Conservation (phyloP, 2,797 vertebrate species). For the Cossypha caffra region DNA sequence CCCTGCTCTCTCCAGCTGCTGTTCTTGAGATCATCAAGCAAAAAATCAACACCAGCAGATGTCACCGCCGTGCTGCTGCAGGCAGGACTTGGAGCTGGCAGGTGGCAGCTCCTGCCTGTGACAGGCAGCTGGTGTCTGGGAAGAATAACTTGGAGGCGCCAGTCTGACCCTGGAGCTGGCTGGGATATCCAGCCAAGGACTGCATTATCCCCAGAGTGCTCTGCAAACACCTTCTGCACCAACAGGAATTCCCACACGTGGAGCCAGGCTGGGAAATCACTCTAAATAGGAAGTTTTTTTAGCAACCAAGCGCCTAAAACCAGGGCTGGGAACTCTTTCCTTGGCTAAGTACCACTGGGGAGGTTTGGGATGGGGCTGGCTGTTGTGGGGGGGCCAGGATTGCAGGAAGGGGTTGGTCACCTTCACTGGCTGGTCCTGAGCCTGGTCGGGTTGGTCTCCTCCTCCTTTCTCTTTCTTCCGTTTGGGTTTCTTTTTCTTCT, state of each 20-base stretch:
- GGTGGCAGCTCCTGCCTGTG: not conserved
- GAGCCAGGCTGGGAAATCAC: not conserved
- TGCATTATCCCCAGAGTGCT: not conserved
- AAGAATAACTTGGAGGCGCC: not conserved
- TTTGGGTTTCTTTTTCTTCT: constrained; percentile 98
- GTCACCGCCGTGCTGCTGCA: not conserved
- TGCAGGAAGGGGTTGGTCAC: constrained; percentile 44
- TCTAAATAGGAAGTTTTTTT: not conserved
- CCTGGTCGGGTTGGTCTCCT: constrained; percentile 80
- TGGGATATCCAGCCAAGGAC: not conserved
- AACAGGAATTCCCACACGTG: not conserved
- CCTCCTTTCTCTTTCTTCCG: constrained; percentile 93
- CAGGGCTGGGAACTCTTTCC: not conserved
- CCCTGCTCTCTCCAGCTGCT: not conserved
- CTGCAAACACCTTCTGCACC: not conserved
- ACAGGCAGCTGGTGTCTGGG: not conserved
- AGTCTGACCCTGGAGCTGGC: not conserved
- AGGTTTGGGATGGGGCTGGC: not conserved
- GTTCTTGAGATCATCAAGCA: not conserved
- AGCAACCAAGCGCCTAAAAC: not conserved
- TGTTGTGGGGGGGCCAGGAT: not conserved
- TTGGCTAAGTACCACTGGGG: not conserved
- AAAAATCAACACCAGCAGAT: not conserved
- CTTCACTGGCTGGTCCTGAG: constrained; percentile 89
- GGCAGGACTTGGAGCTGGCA: not conserved